Conservation (phyloP, 1,140 invertebrate genomes). For the Myzus persicae region DNA sequence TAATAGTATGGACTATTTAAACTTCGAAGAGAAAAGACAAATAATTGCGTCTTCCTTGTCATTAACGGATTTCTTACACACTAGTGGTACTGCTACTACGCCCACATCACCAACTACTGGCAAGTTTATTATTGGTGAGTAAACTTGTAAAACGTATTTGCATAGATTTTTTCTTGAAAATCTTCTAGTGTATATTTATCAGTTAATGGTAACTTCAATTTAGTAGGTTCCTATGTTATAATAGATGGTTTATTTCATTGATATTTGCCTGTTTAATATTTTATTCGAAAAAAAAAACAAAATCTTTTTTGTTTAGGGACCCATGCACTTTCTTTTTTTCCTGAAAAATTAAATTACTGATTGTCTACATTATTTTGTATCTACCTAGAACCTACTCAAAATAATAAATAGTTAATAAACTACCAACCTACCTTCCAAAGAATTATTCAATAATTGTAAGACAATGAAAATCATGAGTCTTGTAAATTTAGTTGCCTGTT, state of each 20-base stretch:
- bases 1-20: slow-evolving; percentile 86
- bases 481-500: background rate
- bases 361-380: background rate
- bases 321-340: background rate
- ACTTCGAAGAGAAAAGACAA: slow-evolving; percentile 89
- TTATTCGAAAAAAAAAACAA: background rate
- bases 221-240: background rate
- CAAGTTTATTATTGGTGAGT: slow-evolving; percentile 59
- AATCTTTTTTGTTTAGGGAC: background rate
- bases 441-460: background rate
- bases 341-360: background rate
- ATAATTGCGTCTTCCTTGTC: slow-evolving; percentile 86
- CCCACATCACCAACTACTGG: slow-evolving; percentile 63
- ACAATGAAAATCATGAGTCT: background rate
- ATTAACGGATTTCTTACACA: slow-evolving; percentile 78
- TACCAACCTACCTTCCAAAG: too few relatives aligned
- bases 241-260: background rate
- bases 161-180: background rate
- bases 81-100: slow-evolving; percentile 64
- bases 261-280: background rate
- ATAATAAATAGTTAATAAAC: too few relatives aligned
- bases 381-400: background rate
- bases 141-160: background rate
- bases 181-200: background rate
- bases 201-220: background rate